A percentile compares a stretch with the other conserved stretches of the same genome.
phyloP scores from a whole-genome alignment of 2,797 vertebrate genomes.

The Emys orbicularis region DNA sequence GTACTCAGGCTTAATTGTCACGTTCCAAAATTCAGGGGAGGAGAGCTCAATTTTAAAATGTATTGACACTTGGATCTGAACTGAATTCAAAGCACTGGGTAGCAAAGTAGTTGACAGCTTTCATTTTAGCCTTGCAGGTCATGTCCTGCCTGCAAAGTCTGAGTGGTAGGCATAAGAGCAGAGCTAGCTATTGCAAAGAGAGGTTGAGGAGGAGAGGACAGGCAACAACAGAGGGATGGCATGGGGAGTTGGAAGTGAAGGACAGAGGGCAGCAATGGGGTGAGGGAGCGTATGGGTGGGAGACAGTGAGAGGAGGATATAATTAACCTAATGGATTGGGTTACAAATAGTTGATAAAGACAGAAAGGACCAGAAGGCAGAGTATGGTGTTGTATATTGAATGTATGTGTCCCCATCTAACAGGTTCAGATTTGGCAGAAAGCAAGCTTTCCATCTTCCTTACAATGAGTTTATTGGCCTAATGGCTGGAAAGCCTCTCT shows the following conservation, averaged over 20 bases:
- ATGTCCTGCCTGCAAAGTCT: neutral
- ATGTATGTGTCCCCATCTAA: neutral
- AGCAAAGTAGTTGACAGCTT: neutral
- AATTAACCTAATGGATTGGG: neutral
- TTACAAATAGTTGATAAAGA: neutral
- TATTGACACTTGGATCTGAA: neutral
- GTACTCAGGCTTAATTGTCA: neutral
- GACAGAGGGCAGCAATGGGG: neutral
- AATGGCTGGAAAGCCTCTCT: neutral
- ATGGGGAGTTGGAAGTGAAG: neutral
- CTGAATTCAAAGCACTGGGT: neutral
- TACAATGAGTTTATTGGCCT: neutral
- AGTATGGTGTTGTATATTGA: rapidly evolving
- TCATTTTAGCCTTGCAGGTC: neutral
- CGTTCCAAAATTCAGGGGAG: neutral
- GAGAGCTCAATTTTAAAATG: neutral
- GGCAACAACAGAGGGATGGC: neutral
- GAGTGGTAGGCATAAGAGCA: neutral
- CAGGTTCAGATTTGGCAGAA: neutral
- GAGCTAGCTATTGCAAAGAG: rapidly evolving
- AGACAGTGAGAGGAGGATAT: neutral
- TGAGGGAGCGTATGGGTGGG: too few relatives aligned
- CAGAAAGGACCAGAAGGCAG: neutral
- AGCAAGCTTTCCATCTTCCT: neutral
- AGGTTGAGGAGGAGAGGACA: neutral